These are phyloP conservation scores for Lampris incognitus DNA, from an alignment of 2,113 vertebrate species.

Conservation along the genomic window DNA sequence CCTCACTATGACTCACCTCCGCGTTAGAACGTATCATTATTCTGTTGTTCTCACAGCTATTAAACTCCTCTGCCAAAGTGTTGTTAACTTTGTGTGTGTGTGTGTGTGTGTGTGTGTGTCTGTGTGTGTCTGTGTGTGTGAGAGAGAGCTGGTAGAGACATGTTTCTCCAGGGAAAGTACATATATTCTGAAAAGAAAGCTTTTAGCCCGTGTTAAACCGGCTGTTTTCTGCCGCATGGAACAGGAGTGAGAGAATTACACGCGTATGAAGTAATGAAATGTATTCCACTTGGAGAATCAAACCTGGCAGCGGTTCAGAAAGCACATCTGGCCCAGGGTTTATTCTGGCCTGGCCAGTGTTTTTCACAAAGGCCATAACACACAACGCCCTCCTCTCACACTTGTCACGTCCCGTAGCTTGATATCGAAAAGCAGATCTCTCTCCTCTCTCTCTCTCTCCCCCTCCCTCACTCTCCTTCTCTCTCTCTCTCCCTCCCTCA, in stretches of 20 bases:
- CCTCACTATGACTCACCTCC: no score
- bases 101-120: background rate
- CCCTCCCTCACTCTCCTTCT: no score
- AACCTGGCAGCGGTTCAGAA: slow-evolving; percentile 28
- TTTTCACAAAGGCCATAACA: slow-evolving; percentile 40
- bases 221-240: background rate
- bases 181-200: slow-evolving; percentile 4
- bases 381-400: slow-evolving; percentile 24
- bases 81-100: no score
- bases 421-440: slow-evolving; percentile 1
- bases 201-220: slow-evolving; percentile 23
- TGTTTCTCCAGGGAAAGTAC: slow-evolving; percentile 31
- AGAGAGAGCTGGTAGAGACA: slow-evolving; percentile 9
- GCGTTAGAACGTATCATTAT: no score
- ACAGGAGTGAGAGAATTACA: slow-evolving; percentile 34
- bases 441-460: background rate
- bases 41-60: no score
- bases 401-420: slow-evolving; percentile 21
- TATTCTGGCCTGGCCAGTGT: slow-evolving; percentile 55
- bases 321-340: slow-evolving; percentile 60
- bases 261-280: slow-evolving; percentile 32
- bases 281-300: slow-evolving; percentile 46
- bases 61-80: background rate
- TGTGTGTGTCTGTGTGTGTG: slow-evolving; percentile 1
- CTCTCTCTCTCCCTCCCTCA: no score